phyloP scores from a whole-genome alignment of 2,113 vertebrate species.

The Poicephalus meyeri region DNA sequence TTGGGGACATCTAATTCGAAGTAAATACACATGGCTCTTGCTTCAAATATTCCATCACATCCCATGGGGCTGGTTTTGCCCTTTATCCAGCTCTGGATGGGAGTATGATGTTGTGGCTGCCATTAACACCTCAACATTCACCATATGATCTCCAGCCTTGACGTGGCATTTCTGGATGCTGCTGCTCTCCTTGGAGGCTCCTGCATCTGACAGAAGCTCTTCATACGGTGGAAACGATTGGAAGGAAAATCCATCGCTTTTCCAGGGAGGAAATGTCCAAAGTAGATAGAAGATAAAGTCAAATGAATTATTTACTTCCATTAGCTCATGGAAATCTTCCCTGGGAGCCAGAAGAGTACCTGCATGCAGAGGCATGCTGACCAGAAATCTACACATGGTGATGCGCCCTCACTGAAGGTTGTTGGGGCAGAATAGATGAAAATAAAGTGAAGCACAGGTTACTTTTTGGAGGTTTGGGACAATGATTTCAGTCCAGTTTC shows the following conservation, averaged over 20 bases:
- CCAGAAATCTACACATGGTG: not conserved
- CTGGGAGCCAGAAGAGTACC: not conserved
- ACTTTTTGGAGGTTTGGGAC: not conserved
- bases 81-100: rapidly evolving
- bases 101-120: not conserved
- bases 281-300: not conserved
- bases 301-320: constrained; percentile 15
- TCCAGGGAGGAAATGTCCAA: not conserved
- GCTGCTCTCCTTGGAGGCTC: not conserved
- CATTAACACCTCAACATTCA: rapidly evolving
- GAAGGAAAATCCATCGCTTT: not conserved
- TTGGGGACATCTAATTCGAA: not conserved
- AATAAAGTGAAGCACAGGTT: not conserved
- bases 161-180: rapidly evolving
- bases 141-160: rapidly evolving
- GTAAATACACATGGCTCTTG: not conserved
- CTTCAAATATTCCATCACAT: not conserved
- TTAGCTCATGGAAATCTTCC: not conserved
- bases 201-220: not conserved
- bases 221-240: rapidly evolving
- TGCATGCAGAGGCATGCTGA: not conserved
- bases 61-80: not conserved
- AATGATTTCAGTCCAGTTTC: not conserved
- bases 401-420: not conserved
- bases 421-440: not conserved